Conservation (phyloP, 2,797 vertebrate species). For the Erpetoichthys calabaricus region DNA sequence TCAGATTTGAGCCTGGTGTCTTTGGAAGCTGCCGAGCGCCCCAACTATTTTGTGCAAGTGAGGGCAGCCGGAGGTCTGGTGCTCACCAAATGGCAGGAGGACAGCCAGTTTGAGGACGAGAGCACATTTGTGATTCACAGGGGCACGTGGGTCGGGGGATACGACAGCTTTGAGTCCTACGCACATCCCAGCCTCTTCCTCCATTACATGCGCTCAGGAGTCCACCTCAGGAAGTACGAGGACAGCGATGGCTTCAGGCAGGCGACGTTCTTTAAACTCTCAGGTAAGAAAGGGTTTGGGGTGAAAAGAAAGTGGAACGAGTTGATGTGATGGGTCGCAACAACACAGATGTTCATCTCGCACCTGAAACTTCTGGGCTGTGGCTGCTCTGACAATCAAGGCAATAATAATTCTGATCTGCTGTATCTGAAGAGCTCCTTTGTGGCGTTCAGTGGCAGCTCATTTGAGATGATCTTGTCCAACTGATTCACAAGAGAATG, state of each 20-base stretch:
- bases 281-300: conserved; percentile 44
- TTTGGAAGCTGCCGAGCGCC: conserved; percentile 72
- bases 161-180: conserved; percentile 76
- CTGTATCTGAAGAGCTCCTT: too few relatives aligned
- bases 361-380: too few relatives aligned
- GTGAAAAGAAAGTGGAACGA: neutral
- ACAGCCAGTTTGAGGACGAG: conserved; percentile 52
- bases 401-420: too few relatives aligned
- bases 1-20: conserved; percentile 74
- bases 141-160: conserved; percentile 69
- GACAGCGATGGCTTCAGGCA: conserved; percentile 65
- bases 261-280: conserved; percentile 69
- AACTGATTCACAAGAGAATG: too few relatives aligned
- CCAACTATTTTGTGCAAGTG: conserved; percentile 75
- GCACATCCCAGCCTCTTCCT: conserved; percentile 72
- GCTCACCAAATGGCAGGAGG: conserved; percentile 68
- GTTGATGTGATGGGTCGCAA: neutral
- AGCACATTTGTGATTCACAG: conserved; percentile 77
- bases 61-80: conserved; percentile 49
- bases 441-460: too few relatives aligned
- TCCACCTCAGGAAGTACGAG: conserved; percentile 63
- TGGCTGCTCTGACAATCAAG: too few relatives aligned
- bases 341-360: neutral
- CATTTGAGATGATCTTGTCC: too few relatives aligned
- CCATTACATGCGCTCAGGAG: conserved; percentile 36